Evolutionary conservation across 2,888 invertebrate species (phyloP), one percentile per base, ranked within the genome.

Genomic region (Galerucella nymphaeae): DNA sequence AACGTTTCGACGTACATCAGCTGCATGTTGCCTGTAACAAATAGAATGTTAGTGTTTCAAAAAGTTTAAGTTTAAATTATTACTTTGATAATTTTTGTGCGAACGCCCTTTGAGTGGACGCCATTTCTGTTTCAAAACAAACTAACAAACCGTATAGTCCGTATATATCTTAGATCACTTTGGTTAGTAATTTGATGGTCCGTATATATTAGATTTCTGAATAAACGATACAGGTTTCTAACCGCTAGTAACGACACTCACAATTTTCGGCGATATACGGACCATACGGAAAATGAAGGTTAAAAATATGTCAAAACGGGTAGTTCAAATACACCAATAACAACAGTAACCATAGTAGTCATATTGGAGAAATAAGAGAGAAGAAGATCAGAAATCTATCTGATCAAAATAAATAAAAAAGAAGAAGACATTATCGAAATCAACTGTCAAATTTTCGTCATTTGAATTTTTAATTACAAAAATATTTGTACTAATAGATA

Each of bases 1-100:
- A 61, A 94, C 91, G 84, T 93, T 93, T 83, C 92, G 90, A 64
- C 94, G 89, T 2, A 94, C 93, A 83, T 94, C 93, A 55, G 93
- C 91, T 58, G 93, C 93, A 87, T 93, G 91, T 84, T 93, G 93
- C 81, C 92, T 93, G 81, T 68, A 87, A 86, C 18, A 18, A 74
- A 80, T 69, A 75, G 78, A 64, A 73, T 64, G 74, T 70, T 68
- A 77, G 73, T 20, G 68, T 62, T 50, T 45, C 48, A 73, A 66
- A 66, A 68, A 62, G 75, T 70, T 64, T 53, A 2, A 41, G 64
- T 69, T 64, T 45, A n/a, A 45, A 16, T 8, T 41, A 64, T 76
- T 78, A 90, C 90, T 92, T 93, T 75, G 91, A 91, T 80, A 93
- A 84, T 85, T 92, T 93, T 83, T 92, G 92, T 78, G 92, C 92